Evolutionary conservation across 1,140 invertebrate species (phyloP), one percentile per base, ranked within the genome.

Genomic region (Lordiphosa collinella): DNA sequence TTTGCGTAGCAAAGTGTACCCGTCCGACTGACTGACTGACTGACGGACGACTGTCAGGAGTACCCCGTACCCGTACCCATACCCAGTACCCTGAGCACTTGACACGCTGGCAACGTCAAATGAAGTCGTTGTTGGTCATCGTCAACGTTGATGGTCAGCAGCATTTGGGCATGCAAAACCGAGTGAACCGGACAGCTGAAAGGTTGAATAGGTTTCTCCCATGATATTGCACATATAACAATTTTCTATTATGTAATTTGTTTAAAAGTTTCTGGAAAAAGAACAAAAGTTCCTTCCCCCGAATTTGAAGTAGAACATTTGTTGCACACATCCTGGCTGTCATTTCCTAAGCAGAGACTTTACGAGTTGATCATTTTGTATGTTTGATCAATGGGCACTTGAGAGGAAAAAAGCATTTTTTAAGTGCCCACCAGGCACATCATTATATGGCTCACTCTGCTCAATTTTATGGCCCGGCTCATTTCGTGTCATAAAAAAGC

Each of bases 1-100:
- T 80, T 80, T 80, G 76, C 76, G 76, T 71, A 76, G 71, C 46
- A 82, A 84, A 82, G 76, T 82, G 76, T 82, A 84, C 71, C 59
- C 63, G 62, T 58, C 50, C 43, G 60, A 58, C 59, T 22, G 34
- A 51, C 12, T 43, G 50, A 62, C 61, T 16, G 40, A 52, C 55
- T 18, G 68, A 78, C 54, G 34, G 50, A 44, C 43, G 38, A 38
- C 47, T 43, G 57, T 51, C 52, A 61, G 50, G n/a, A 44, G 49
- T 37, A 25, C n/a, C n/a, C n/a, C n/a, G n/a, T n/a, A n/a, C n/a
- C n/a, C n/a, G n/a, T n/a, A n/a, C n/a, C n/a, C n/a, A n/a, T n/a
- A n/a, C n/a, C n/a, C n/a, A 44, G 49, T 37, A 25, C 22, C 22
- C 22, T 7, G 22, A 63, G 29, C 50, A 60, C 51, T 47, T 50